phyloP scores from a whole-genome alignment of 2,113 vertebrate genomes.

The Ibidorhyncha struthersii region DNA sequence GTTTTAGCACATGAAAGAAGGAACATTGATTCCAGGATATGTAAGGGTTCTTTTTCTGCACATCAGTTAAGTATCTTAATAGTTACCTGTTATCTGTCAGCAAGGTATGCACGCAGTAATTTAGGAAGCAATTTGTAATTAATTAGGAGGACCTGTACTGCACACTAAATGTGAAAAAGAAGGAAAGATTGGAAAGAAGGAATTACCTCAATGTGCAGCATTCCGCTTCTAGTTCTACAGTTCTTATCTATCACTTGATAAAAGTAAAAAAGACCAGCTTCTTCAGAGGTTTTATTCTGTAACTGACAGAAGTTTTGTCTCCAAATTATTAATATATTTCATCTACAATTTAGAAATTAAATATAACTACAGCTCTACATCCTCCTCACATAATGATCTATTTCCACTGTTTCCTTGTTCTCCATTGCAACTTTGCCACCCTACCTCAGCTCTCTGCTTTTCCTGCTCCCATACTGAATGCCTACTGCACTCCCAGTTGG shows the following conservation, averaged over 20 bases:
- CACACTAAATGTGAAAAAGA: neutral
- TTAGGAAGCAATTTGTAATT: neutral
- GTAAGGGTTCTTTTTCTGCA: neutral
- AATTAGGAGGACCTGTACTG: neutral
- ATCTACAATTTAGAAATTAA: neutral
- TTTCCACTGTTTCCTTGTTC: neutral
- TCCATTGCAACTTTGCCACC: neutral
- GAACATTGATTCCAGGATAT: neutral
- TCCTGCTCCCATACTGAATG: neutral
- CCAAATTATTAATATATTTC: neutral
- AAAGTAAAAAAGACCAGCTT: neutral
- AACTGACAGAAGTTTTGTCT: neutral
- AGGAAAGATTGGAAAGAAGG: neutral
- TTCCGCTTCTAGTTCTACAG: neutral
- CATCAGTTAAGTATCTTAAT: neutral
- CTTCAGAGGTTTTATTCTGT: neutral
- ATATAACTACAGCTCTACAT: neutral
- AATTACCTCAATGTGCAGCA: neutral
- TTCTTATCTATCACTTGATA: neutral
- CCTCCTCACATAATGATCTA: neutral
- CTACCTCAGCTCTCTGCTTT: neutral
- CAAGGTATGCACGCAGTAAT: neutral
- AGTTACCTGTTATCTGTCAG: neutral
- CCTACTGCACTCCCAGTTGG: neutral
- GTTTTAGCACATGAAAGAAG: neutral